These are phyloP conservation scores for Anas platyrhynchos DNA, from an alignment of 2,113 vertebrate species.

Conservation along the genomic window DNA sequence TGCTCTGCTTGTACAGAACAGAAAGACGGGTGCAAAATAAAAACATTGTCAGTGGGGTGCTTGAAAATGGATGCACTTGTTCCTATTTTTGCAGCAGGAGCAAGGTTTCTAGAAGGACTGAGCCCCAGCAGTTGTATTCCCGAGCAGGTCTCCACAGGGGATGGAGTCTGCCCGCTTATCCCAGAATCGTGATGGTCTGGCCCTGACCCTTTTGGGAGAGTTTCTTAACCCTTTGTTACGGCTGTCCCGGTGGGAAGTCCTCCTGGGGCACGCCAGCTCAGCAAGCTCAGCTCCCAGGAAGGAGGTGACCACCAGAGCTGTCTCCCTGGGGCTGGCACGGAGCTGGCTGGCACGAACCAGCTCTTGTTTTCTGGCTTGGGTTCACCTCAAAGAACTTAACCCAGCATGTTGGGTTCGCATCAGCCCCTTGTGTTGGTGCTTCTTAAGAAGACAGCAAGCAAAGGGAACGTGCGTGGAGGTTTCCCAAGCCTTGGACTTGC, in stretches of 20 bases:
- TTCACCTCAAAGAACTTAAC: not conserved
- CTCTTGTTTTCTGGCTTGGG: not conserved
- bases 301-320: not conserved
- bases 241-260: not conserved
- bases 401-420: not conserved
- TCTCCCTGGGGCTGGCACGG: not conserved
- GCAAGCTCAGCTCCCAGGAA: not conserved
- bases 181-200: not conserved
- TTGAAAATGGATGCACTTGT: not conserved
- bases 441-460: not conserved
- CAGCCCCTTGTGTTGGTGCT: not conserved
- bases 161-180: too few species aligned
- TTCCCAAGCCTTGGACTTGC: not conserved
- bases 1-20: fast-evolving
- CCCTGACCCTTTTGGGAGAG: not conserved
- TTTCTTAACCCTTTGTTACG: not conserved
- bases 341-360: not conserved
- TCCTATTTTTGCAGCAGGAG: not conserved
- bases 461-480: too few species aligned
- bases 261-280: not conserved
- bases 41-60: not conserved
- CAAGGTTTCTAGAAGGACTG: not conserved
- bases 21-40: not conserved
- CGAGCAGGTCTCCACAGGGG: not conserved
- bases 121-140: not conserved